Conservation (phyloP, 2,113 vertebrate genomes). For the Neofelis nebulosa region DNA sequence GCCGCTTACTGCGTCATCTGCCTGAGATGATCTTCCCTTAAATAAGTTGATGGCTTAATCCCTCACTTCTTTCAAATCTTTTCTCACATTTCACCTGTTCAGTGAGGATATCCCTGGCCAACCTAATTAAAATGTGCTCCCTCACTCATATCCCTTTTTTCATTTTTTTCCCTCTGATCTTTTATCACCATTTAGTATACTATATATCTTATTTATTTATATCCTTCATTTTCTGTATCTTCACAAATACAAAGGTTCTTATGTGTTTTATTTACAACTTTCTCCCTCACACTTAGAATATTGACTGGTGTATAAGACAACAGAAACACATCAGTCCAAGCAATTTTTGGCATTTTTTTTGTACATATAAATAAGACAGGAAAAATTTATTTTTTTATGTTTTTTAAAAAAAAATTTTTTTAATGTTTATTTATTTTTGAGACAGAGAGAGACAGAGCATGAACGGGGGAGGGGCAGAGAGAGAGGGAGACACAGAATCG, state of each 20-base stretch:
- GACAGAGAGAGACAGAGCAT: no score
- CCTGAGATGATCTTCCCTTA: background rate
- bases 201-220: background rate
- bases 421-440: no score
- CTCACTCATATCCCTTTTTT: background rate
- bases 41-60: background rate
- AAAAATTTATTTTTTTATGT: background rate
- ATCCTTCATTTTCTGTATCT: background rate
- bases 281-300: background rate
- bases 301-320: background rate
- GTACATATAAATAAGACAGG: background rate
- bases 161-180: background rate
- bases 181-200: background rate
- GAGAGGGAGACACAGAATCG: no score
- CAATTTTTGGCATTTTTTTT: background rate
- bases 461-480: no score
- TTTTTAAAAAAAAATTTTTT: no score
- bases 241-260: background rate
- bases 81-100: background rate
- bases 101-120: background rate
- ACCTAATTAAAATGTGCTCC: background rate
- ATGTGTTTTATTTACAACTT: background rate
- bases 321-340: background rate
- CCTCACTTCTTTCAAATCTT: background rate
- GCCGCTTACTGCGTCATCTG: background rate